A percentile compares a stretch with the other conserved stretches of the same genome.
Conservation (phyloP, 2,797 vertebrate species). For the Oryzias dopingdopingensis region DNA sequence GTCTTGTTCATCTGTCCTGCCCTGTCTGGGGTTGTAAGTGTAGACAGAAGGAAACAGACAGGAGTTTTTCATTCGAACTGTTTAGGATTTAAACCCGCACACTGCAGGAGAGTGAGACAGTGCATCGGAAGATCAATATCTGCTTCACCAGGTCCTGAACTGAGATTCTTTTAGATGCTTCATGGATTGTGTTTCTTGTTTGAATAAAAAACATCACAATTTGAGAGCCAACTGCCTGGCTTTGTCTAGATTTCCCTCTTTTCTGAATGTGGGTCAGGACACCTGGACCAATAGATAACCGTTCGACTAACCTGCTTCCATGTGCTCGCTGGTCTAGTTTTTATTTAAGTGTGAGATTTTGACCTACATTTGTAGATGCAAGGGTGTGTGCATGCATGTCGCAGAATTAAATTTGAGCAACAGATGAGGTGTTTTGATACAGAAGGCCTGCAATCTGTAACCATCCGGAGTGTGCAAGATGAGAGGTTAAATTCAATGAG, state of each 20-base stretch:
- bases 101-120: too few relatives aligned
- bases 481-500: slow-evolving; percentile 25
- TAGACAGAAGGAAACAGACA: slow-evolving; percentile 6
- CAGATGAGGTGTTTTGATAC: slow-evolving; percentile 3
- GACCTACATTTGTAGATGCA: slow-evolving; percentile 54
- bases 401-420: slow-evolving; percentile 22
- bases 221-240: neutral
- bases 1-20: slow-evolving; percentile 22
- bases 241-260: slow-evolving; percentile 30
- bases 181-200: too few relatives aligned
- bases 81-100: too few relatives aligned
- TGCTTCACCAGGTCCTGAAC: too few relatives aligned
- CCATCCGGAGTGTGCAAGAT: slow-evolving; percentile 28
- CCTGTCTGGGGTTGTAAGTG: slow-evolving; percentile 18
- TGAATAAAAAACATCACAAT: neutral
- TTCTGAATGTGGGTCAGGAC: slow-evolving; percentile 54
- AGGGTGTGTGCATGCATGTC: slow-evolving; percentile 34
- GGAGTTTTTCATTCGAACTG: too few relatives aligned
- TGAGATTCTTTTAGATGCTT: too few relatives aligned
- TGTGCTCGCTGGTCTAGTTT: slow-evolving; percentile 23
- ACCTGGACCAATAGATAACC: slow-evolving; percentile 57
- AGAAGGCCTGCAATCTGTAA: slow-evolving; percentile 29
- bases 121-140: too few relatives aligned
- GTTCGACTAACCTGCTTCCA: slow-evolving; percentile 56
- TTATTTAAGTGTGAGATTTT: slow-evolving; percentile 22